A percentile compares a stretch with the other conserved stretches of the same genome.
These are phyloP conservation scores for Hydriomena furcata DNA, from an alignment of 2,888 invertebrate species.

Conservation along the genomic window DNA sequence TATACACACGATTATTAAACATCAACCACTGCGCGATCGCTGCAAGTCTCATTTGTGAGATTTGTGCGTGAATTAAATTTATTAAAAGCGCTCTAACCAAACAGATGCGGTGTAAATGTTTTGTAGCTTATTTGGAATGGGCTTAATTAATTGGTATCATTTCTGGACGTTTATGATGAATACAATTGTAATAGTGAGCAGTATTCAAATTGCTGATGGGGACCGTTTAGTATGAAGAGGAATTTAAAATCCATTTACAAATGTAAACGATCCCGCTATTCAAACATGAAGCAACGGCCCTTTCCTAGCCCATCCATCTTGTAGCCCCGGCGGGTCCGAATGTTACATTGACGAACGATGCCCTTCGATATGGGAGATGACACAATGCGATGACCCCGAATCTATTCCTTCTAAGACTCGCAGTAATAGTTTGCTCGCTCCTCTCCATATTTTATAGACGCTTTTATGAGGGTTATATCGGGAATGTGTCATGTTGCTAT, in stretches of 20 bases:
- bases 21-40: slow-evolving; percentile 31
- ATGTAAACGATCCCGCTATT: slow-evolving; percentile 54
- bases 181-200: slow-evolving; percentile 28
- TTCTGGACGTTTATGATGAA: slow-evolving; percentile 36
- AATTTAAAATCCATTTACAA: slow-evolving; percentile 65
- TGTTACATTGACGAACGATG: slow-evolving; percentile 65
- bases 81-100: slow-evolving; percentile 44
- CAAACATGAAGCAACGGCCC: slow-evolving; percentile 42
- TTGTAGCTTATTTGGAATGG: slow-evolving; percentile 41
- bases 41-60: slow-evolving; percentile 40
- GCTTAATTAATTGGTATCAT: slow-evolving; percentile 41
- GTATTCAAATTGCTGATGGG: slow-evolving; percentile 18
- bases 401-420: slow-evolving; percentile 62
- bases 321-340: slow-evolving; percentile 45
- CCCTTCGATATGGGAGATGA: slow-evolving; percentile 71
- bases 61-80: slow-evolving; percentile 43
- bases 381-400: slow-evolving; percentile 76
- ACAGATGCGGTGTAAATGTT: slow-evolving; percentile 47
- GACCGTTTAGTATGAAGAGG: slow-evolving; percentile 9
- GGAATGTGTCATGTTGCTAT: slow-evolving; percentile 64
- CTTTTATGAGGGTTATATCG: slow-evolving; percentile 73
- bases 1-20: slow-evolving; percentile 68
- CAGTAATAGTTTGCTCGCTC: slow-evolving; percentile 67
- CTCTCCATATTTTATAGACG: slow-evolving; percentile 71
- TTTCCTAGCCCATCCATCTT: slow-evolving; percentile 60